Base-by-base conservation (phyloP, 1,140 invertebrate genomes). In the Cherax destructor region DNA sequence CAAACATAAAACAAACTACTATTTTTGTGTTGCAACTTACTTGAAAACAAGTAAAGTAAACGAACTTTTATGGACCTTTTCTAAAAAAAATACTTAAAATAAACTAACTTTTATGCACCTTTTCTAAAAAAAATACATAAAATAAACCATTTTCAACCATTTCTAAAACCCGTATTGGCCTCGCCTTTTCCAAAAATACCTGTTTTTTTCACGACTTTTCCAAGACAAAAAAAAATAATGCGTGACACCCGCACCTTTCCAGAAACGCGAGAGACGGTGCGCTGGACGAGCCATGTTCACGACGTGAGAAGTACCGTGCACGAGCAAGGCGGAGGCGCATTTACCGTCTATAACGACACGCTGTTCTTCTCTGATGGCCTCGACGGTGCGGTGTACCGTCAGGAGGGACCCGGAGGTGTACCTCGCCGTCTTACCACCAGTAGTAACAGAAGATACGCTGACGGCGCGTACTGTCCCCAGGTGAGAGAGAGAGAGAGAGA, bases 301-400 rank as follows among this genome's bases (percentile, higher is more conserved):
- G 65, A 90, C 50, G 88, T 90, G 1, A 5, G 47, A 18, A 90
- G n/a, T 3, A 69, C 10, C 49, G 80, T 84, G 21, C 65, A 90
- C 52, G 88, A 83, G n/a, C 80, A 90, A n/a, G 88, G 80, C 18
- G 88, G 88, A 6, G 88, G 88, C n/a, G 18, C 88, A 4, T 90
- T 90, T 24, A 83, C 88, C 65, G 47, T 90, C 80, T 84, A 83
- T 80, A 90, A 90, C 80, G 56, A 83, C 52, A 83, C 81, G 0
- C 88, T 90, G 13, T 90, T 77, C 52, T 90, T 90, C 69, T 84
- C 80, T n/a, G 41, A 83, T 18, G 79, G 65, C 13, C 50, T 30
- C n/a, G 88, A 90, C n/a, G 50, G 72, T 3, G 88, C 65, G 1
- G 18, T 90, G 9, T 90, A 90, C 21, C 79, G 88, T 4, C 88